Percentiles rank a stretch among this genome's conserved stretches.
phyloP scores from a whole-genome alignment of 2,113 vertebrate genomes.

The Glaucidium brasilianum region DNA sequence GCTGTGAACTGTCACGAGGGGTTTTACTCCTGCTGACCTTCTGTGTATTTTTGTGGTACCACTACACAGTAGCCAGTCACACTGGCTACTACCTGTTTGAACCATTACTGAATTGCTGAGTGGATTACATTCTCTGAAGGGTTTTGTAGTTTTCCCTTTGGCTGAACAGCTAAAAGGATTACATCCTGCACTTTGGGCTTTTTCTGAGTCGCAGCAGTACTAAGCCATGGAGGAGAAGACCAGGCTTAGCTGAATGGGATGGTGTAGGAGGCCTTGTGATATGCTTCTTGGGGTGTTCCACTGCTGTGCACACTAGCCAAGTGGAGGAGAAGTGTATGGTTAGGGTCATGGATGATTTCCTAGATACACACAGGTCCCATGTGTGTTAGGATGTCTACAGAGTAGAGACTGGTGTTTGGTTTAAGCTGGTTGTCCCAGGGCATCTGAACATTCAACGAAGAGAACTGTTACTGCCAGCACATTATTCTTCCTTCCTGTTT shows the following conservation, averaged over 20 bases:
- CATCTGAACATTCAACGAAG: neutral
- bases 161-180: neutral
- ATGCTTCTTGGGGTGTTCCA: neutral
- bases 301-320: neutral
- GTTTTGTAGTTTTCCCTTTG: neutral
- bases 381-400: neutral
- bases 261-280: neutral
- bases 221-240: neutral
- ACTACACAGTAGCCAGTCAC: neutral
- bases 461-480: neutral
- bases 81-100: neutral
- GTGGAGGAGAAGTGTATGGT: neutral
- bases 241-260: neutral
- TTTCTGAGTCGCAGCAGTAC: neutral
- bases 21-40: neutral
- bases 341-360: neutral
- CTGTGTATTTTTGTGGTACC: neutral
- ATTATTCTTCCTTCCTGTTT: neutral
- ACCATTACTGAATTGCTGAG: neutral
- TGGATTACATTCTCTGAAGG: neutral
- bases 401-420: neutral
- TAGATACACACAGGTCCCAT: rapidly evolving
- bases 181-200: neutral
- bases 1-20: rapidly evolving
- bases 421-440: neutral